Percentiles rank a stretch among this genome's conserved stretches.
Conservation (phyloP, 2,888 invertebrate species). For the Acanthosepion pharaonis region DNA sequence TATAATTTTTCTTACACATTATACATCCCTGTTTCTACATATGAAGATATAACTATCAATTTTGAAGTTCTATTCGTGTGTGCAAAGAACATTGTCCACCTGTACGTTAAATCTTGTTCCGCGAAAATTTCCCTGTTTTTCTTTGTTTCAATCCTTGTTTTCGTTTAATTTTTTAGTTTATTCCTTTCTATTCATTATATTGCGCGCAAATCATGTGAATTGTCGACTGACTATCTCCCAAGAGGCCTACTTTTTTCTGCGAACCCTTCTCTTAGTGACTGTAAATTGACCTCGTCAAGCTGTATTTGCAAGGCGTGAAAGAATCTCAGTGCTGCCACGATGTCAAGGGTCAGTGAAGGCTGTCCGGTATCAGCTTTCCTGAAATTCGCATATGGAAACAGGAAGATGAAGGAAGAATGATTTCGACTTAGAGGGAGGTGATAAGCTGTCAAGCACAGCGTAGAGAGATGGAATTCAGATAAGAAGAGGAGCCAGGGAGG, state of each 20-base stretch:
- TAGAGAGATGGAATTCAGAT: not conserved
- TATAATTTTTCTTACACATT: no score
- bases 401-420: not conserved
- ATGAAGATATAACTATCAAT: no score
- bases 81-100: not conserved
- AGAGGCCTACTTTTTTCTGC: not conserved
- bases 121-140: not conserved
- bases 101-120: not conserved
- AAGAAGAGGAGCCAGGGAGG: not conserved
- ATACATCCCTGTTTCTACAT: no score
- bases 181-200: not conserved
- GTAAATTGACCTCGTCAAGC: not conserved
- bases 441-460: constrained; percentile 9
- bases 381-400: not conserved
- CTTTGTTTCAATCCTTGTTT: not conserved
- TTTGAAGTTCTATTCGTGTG: no score
- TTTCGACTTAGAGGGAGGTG: not conserved
- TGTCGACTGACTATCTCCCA: not conserved
- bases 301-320: not conserved
- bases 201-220: not conserved
- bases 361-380: not conserved
- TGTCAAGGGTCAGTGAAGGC: not conserved
- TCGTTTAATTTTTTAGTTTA: not conserved
- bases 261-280: no score
- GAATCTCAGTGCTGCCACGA: constrained; percentile 15